Evolutionary conservation across 2,113 vertebrate species (phyloP).

Genomic region (Tylochromis polylepis): DNA sequence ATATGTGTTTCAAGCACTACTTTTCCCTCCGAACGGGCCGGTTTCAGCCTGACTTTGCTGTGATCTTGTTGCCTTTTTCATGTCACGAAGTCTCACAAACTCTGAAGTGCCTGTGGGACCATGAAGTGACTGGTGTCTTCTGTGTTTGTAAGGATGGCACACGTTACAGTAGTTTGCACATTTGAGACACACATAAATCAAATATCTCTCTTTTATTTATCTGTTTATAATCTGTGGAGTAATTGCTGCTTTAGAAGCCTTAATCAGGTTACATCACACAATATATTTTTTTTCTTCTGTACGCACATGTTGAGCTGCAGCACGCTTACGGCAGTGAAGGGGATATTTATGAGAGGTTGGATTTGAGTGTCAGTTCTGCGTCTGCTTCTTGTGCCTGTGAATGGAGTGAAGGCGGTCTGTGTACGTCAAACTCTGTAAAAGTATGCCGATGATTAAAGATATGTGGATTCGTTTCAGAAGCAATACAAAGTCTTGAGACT

Average conservation of each 20-base stretch:
- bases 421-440: constrained; percentile 8
- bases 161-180: constrained; percentile 46
- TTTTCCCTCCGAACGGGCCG: not conserved
- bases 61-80: constrained; percentile 31
- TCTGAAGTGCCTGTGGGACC: constrained; percentile 57
- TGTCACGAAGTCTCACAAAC: constrained; percentile 25
- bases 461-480: constrained; percentile 41
- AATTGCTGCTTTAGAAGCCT: constrained; percentile 7
- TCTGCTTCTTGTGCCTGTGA: constrained; percentile 44
- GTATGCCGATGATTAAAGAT: not conserved
- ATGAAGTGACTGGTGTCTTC: constrained; percentile 12
- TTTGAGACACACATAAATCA: constrained; percentile 25
- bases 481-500: constrained; percentile 30
- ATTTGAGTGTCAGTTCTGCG: not conserved
- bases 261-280: not conserved
- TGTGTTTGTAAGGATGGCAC: not conserved
- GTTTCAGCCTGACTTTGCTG: not conserved
- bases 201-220: constrained; percentile 46
- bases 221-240: constrained; percentile 13
- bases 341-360: not conserved
- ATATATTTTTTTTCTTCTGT: not conserved
- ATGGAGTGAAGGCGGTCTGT: constrained; percentile 8
- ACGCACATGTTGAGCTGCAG: not conserved
- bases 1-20: not conserved
- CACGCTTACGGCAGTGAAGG: not conserved